Evolutionary conservation across 2,888 invertebrate species (phyloP), one percentile per base, ranked within the genome.

Genomic region (Opisthograptis luteolata): DNA sequence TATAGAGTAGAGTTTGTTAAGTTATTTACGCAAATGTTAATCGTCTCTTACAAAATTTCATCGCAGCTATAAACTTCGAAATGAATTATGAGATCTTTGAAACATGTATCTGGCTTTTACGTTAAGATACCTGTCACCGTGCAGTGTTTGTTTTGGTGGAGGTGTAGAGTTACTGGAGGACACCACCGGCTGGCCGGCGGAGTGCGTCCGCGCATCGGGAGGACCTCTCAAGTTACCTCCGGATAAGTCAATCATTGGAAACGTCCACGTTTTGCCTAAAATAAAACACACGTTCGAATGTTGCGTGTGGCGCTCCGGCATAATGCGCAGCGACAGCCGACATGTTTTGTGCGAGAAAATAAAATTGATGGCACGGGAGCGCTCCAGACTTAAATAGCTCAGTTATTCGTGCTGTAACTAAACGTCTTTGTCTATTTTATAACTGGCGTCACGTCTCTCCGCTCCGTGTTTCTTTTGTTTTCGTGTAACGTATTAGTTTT

Each of bases 171-270:
- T 87, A 81, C 86, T 46, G 55, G 44, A 42, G 46, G 53, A 59
- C 48, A 42, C 45, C 52, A 48, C 46, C 60, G 63, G 60, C 55
- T 55, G 64, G 58, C 55, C 58, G 55, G 43, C 53, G 60, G 52
- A 58, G 69, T 61, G 68, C 69, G 73, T 66, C 64, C 69, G 69
- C 68, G 69, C 71, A 64, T 67, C 64, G 68, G 72, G 82, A 86
- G 87, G 76, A 80, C 80, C 87, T 88, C 88, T 90, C 89, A 81
- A 79, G 87, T 90, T 90, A 88, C 90, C 72, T 82, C 89, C 87
- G 90, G 90, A 90, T 89, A 90, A 90, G 89, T 90, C 90, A 90
- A 90, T 90, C 90, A 90, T 85, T 88, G 75, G 81, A 83, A 81
- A 83, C 87, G 82, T 87, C 84, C 85, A 84, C 81, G 79, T 52